A percentile compares a stretch with the other conserved stretches of the same genome.
Conservation (phyloP, 2,113 vertebrate species). For the Himantopus leucocephalus region DNA sequence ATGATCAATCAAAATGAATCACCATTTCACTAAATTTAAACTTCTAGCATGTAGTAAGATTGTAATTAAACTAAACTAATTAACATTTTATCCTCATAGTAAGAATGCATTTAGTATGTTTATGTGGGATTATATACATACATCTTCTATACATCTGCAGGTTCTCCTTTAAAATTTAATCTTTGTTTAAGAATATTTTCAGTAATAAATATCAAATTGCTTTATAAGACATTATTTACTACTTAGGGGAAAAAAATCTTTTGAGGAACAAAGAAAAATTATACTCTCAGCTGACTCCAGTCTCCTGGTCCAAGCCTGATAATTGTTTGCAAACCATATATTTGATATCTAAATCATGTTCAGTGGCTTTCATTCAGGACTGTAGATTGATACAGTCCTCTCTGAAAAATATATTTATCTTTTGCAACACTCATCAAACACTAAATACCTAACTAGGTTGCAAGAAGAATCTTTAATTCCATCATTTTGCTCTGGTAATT, state of each 20-base stretch:
- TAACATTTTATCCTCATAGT: conserved; percentile 62
- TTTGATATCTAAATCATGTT: conserved; percentile 77
- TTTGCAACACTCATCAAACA: conserved; percentile 73
- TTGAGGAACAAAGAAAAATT: conserved; percentile 55
- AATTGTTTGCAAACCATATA: conserved; percentile 72
- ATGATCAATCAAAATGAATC: conserved; percentile 68
- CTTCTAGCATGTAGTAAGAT: conserved; percentile 43
- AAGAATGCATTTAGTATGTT: conserved; percentile 42
- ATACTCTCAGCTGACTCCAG: conserved; percentile 39
- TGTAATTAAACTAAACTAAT: conserved; percentile 71
- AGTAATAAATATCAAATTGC: not conserved
- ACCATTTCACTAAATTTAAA: conserved; percentile 66
- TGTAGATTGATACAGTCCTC: conserved; percentile 69
- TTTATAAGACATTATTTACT: conserved; percentile 27
- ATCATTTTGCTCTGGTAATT: conserved; percentile 78
- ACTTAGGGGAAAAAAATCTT: conserved; percentile 20
- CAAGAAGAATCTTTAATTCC: conserved; percentile 78
- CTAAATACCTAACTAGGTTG: conserved; percentile 77
- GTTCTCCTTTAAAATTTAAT: conserved; percentile 27
- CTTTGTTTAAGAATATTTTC: conserved; percentile 40
- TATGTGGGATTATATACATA: conserved; percentile 6
- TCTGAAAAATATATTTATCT: conserved; percentile 76
- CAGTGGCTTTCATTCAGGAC: conserved; percentile 66
- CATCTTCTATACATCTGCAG: conserved; percentile 16
- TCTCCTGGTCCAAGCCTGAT: conserved; percentile 49